Percentiles rank a stretch among this genome's conserved stretches.
These are phyloP conservation scores for Machaerirhynchus nigripectus DNA, from an alignment of 2,113 vertebrate species.

Conservation along the genomic window DNA sequence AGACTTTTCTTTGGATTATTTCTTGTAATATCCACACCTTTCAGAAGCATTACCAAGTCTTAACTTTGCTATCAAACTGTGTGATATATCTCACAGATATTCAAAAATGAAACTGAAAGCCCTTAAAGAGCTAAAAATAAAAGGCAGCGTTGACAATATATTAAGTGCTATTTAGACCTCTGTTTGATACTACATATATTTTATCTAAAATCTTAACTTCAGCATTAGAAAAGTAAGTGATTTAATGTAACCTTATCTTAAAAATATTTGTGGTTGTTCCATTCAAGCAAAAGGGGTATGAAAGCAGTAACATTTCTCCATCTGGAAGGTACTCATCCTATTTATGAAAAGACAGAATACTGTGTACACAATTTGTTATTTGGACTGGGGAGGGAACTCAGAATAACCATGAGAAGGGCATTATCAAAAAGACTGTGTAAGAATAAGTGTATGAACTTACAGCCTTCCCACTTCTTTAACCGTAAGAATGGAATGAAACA, in stretches of 20 bases:
- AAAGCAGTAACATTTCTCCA: not conserved
- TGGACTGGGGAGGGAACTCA: constrained; percentile 65
- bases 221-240: not conserved
- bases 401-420: constrained; percentile 70
- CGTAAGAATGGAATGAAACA: not conserved
- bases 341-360: constrained; percentile 35
- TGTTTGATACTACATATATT: not conserved
- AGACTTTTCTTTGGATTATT: not conserved
- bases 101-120: not conserved
- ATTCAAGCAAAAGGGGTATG: not conserved
- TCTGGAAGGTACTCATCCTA: not conserved
- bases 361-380: constrained; percentile 45
- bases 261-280: not conserved
- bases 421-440: constrained; percentile 68
- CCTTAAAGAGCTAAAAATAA: not conserved
- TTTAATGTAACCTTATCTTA: not conserved
- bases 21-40: not conserved
- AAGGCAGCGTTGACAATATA: not conserved
- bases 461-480: constrained; percentile 43
- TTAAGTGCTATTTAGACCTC: not conserved
- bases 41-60: not conserved
- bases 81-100: not conserved
- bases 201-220: not conserved
- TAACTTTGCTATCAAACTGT: not conserved
- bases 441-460: not conserved